Base-by-base conservation (phyloP, 2,888 invertebrate genomes). In the Coleophora deauratella region DNA sequence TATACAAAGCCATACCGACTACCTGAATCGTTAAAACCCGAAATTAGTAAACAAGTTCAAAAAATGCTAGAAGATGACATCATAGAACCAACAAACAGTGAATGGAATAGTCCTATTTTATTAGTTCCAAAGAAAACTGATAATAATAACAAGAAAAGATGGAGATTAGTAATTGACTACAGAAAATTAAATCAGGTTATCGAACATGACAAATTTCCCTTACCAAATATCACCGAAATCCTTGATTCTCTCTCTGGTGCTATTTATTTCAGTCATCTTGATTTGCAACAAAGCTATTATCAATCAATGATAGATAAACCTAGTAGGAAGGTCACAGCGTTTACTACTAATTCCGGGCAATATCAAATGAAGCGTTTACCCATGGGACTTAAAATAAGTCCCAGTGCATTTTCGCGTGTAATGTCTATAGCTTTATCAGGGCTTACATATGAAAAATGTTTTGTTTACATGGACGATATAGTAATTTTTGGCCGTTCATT, bases 401-500 rank as follows among this genome's bases (percentile, higher is more conserved):
- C 45, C 9, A 41, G 37, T 13, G 37, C 34, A 7, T 46, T 46
- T 37, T 38, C 38, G 10, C 11, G 43, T 1, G 12, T 38, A 9
- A 46, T 46, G 46, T 33, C 40, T 2, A 35, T 46, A 6, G 43
- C 43, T 6, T 37, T 46, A 34, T 21, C 43, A 39, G 40, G n/a
- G n/a, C n/a, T n/a, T n/a, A n/a, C n/a, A n/a, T n/a, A n/a, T n/a
- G n/a, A n/a, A n/a, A n/a, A n/a, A 34, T 43, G 43, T 31, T 40
- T 43, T 10, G 10, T 41, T 27, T 41, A 41, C 11, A 21, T 12
- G 3, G 45, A 47, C 21, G 45, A 45, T 32, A 14, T 42, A 3
- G 21, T 40, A 7, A 28, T 37, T 2, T 31, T 40, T 30, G 42
- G 45, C 1, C 12, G 35, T n/a, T 27, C 13, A 15, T 21, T 45